Evolutionary conservation across 1,140 invertebrate genomes (phyloP).

Genomic region (Rhagoletis pomonella): DNA sequence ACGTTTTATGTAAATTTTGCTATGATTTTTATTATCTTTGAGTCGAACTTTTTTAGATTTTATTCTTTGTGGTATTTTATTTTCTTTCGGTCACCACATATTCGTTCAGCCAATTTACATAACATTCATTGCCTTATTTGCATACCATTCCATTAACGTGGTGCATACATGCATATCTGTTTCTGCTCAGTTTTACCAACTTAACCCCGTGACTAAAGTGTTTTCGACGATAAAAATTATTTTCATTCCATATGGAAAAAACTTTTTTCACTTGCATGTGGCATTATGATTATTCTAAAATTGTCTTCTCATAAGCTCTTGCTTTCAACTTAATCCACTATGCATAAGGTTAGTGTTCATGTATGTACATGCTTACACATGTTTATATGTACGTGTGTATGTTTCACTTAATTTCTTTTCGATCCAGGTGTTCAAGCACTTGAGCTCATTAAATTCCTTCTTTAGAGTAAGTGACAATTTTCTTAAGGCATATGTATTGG

Average conservation of each 20-base stretch:
- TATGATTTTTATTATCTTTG: background rate
- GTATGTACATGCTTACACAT: background rate
- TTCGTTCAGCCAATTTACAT: background rate
- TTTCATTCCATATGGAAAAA: background rate
- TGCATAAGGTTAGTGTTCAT: too few species aligned
- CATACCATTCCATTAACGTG: background rate
- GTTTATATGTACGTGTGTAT: background rate
- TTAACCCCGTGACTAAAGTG: background rate
- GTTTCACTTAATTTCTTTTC: background rate
- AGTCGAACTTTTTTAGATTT: background rate
- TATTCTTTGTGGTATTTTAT: background rate
- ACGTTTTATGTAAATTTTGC: background rate
- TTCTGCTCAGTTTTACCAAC: background rate
- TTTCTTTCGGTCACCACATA: background rate
- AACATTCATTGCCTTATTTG: background rate
- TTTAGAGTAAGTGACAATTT: background rate
- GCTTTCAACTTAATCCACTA: background rate
- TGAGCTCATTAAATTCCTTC: background rate
- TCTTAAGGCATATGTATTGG: too few species aligned
- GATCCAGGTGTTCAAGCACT: background rate
- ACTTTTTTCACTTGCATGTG: too few species aligned
- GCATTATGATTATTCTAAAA: background rate
- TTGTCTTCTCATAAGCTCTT: background rate
- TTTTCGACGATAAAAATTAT: background rate
- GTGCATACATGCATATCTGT: background rate